Base-by-base conservation (phyloP, 2,888 invertebrate genomes). In the Troides helena region DNA sequence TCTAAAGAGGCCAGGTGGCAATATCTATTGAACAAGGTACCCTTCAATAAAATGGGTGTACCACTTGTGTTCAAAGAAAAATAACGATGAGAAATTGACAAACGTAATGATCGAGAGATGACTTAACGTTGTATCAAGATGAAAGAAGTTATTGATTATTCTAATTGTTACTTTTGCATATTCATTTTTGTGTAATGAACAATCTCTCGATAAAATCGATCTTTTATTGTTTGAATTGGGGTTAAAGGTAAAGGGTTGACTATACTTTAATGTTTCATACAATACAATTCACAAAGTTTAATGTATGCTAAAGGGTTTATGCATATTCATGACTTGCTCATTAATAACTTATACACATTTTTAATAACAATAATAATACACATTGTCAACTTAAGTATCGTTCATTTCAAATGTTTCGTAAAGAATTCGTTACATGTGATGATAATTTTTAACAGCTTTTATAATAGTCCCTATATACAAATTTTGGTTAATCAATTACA, bases 91-190 rank as follows among this genome's bases (percentile, higher is more conserved):
- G 75, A 74, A 65, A 74, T 70, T 39, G 67, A 58, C 72, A 72
- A 12, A 56, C 18, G 36, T 85, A 85, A 89, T 85, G 84, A 81
- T 75, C 46, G 65, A 56, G 30, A 60, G 71, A 81, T 91, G 91
- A 92, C 82, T 85, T 74, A 71, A 75, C 85, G 72, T 75, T 78
- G 83, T 72, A 73, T 81, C 72, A 77, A 85, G 80, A 85, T 84
- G 81, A 82, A 83, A 83, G 77, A 81, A 78, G 81, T 86, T 85
- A 90, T 90, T 86, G 85, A 88, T 88, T 81, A 79, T 77, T 74
- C 71, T 88, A 84, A 88, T 90, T 90, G 89, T 89, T 81, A 83
- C 81, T 87, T 88, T 85, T 90, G 90, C 86, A 92, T 92, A 92
- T 92, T 92, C 92, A 91, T 90, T 83, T 67, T 70, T 67, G 43